Evolutionary conservation across 2,113 vertebrate species (phyloP).

Genomic region (sheep (Ovis aries)): ARS-UI_Ramb_v3.0 NC_056065.1:50437501-50438000

Average conservation of each 20-base stretch:
- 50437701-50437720: not conserved
- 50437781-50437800: not conserved
- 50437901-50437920: not conserved
- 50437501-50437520: too few relatives aligned
- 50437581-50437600: too few relatives aligned
- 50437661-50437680: not conserved
- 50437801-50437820: not conserved
- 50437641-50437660: not conserved
- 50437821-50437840: not conserved
- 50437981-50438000: not conserved
- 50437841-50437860: not conserved
- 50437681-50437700: not conserved
- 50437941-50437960: not conserved
- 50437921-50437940: not conserved
- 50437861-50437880: not conserved
- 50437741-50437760: not conserved
- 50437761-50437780: not conserved
- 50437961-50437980: not conserved
- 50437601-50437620: not conserved
- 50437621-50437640: accelerated
- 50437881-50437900: not conserved
- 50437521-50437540: not conserved
- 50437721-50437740: not conserved
- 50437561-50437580: too few relatives aligned
- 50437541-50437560: not conserved